These are phyloP conservation scores for Strigamia crassipes DNA, from an alignment of 2,888 invertebrate species.

Conservation along the genomic window DNA sequence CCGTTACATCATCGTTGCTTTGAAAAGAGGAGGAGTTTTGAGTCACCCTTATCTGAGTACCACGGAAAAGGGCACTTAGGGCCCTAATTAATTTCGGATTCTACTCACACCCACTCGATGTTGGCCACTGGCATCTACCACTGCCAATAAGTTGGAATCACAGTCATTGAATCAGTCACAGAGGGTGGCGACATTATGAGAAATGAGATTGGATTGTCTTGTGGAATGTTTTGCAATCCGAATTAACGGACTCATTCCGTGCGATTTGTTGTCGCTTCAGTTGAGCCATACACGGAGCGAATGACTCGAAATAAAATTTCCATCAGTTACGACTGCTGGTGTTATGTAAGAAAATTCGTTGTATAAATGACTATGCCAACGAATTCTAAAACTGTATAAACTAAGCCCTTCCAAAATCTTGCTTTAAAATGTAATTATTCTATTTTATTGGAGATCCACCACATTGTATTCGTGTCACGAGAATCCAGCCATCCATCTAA, in stretches of 20 bases:
- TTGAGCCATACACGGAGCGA: not conserved
- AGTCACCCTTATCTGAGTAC: conserved; percentile 15
- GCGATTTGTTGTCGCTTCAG: not conserved
- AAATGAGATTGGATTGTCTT: not conserved
- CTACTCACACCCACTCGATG: conserved; percentile 16
- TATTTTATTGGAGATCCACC: no score
- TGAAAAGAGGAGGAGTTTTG: not conserved
- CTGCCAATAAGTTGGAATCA: conserved; percentile 8
- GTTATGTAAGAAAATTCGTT: not conserved
- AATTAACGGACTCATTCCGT: not conserved
- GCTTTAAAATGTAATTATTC: no score
- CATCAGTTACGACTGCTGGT: not conserved
- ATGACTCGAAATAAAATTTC: not conserved
- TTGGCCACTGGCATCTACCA: conserved; percentile 17
- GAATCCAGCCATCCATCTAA: not conserved
- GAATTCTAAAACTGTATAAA: not conserved
- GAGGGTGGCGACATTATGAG: conserved; percentile 12
- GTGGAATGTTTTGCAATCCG: not conserved
- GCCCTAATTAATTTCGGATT: conserved; percentile 16
- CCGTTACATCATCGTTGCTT: conserved; percentile 16
- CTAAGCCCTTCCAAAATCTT: no score
- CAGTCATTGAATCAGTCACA: conserved; percentile 11
- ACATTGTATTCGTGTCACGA: not conserved
- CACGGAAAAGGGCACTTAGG: conserved; percentile 21
- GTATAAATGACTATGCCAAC: not conserved